These are phyloP conservation scores for Perdita meconis DNA, from an alignment of 2,888 invertebrate species.

Conservation along the genomic window DNA sequence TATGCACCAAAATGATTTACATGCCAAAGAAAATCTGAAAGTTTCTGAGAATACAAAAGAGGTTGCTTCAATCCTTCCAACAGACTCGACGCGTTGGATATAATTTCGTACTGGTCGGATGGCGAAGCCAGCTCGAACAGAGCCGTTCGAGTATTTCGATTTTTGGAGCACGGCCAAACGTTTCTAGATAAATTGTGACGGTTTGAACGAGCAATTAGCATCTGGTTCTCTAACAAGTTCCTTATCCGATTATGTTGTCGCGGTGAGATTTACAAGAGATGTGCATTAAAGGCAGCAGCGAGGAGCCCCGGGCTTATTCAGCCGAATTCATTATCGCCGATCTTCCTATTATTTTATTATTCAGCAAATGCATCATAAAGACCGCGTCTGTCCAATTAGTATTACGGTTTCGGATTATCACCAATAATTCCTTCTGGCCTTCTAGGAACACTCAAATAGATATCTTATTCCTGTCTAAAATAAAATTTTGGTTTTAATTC, in stretches of 20 bases:
- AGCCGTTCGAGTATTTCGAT: constrained; percentile 25
- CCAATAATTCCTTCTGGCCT: too few species aligned
- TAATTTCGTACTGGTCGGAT: constrained; percentile 24
- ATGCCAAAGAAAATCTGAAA: not conserved
- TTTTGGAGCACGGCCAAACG: constrained; percentile 30
- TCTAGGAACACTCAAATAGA: too few species aligned
- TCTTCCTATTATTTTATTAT: not conserved
- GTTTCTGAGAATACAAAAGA: not conserved
- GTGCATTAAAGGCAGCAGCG: constrained; percentile 3
- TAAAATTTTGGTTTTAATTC: too few species aligned
- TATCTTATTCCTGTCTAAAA: too few species aligned
- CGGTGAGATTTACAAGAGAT: constrained; percentile 29
- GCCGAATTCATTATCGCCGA: constrained; percentile 1
- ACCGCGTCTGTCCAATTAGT: not conserved
- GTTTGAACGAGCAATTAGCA: constrained; percentile 35
- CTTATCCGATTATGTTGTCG: constrained; percentile 40
- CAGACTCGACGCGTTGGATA: constrained; percentile 15
- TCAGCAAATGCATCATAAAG: too few species aligned
- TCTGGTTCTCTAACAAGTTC: constrained; percentile 35
- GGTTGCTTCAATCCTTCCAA: constrained; percentile 19
- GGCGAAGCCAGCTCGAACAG: constrained; percentile 14
- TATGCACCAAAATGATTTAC: not conserved
- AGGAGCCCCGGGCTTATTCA: not conserved
- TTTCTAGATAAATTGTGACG: constrained; percentile 29
- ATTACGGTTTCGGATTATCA: too few species aligned